Percentiles rank a stretch among this genome's conserved stretches.
These are phyloP conservation scores for Vidua macroura DNA, from an alignment of 2,113 vertebrate species.

Conservation along the genomic window DNA sequence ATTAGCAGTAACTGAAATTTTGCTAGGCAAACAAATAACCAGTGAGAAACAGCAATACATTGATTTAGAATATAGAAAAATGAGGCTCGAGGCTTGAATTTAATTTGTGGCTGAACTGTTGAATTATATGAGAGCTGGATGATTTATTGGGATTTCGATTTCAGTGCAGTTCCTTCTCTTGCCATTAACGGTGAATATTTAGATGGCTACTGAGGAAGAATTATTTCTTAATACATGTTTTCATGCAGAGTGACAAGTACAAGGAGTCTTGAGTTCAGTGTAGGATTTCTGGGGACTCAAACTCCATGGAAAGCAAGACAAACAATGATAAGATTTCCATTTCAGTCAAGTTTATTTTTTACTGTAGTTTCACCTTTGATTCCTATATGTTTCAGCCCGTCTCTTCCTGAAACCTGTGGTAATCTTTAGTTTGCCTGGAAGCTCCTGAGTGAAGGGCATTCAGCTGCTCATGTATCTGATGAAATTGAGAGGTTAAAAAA, in stretches of 20 bases:
- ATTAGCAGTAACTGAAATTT: background rate
- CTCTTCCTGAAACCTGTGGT: background rate
- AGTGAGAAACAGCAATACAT: background rate
- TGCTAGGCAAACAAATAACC: background rate
- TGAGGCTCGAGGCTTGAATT: background rate
- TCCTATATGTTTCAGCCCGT: background rate
- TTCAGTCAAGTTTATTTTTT: background rate
- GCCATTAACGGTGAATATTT: accelerated
- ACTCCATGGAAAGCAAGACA: background rate
- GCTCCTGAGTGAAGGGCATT: background rate
- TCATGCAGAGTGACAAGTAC: background rate
- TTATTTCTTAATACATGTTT: background rate
- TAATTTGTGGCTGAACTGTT: background rate
- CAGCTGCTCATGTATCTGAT: background rate
- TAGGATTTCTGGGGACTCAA: background rate
- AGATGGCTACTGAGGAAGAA: background rate
- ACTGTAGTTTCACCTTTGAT: background rate
- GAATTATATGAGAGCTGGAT: background rate
- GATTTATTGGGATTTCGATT: background rate
- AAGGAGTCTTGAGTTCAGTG: background rate
- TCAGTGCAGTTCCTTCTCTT: background rate
- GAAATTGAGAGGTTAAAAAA: background rate
- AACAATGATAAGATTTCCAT: background rate
- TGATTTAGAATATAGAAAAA: background rate
- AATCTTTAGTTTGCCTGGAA: background rate